Evolutionary conservation across 2,888 invertebrate species (phyloP).

Genomic region (Aporophyla nigra): DNA sequence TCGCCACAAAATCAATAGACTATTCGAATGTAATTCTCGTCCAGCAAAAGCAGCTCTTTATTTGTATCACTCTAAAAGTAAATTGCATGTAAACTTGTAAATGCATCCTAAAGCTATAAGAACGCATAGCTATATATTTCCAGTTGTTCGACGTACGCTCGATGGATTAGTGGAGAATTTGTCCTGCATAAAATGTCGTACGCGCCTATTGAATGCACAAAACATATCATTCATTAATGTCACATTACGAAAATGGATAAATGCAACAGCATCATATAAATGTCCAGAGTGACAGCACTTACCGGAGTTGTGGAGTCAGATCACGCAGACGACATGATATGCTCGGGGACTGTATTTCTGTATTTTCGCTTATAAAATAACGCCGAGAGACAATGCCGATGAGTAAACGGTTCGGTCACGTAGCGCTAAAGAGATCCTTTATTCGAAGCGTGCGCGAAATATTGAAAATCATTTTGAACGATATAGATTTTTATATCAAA

Average conservation of each 20-base stretch:
- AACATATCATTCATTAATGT: conserved; percentile 77
- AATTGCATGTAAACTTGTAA: conserved; percentile 38
- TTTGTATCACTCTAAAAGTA: conserved; percentile 44
- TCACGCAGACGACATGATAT: conserved; percentile 77
- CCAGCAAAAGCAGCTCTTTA: conserved; percentile 43
- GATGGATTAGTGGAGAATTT: conserved; percentile 62
- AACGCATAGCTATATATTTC: conserved; percentile 41
- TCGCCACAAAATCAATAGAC: conserved; percentile 54
- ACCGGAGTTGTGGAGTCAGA: conserved; percentile 73
- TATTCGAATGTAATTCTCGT: conserved; percentile 56
- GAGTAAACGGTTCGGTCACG: conserved; percentile 74
- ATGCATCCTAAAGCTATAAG: conserved; percentile 41
- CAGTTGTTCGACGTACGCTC: conserved; percentile 42
- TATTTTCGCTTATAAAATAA: conserved; percentile 77
- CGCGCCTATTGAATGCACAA: conserved; percentile 74
- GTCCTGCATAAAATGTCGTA: conserved; percentile 61
- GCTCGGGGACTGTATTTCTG: conserved; percentile 61
- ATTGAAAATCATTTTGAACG: conserved; percentile 58
- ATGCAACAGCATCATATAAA: conserved; percentile 76
- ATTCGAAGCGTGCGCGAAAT: conserved; percentile 70
- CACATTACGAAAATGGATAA: conserved; percentile 78
- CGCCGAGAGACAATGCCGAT: conserved; percentile 66
- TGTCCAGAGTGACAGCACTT: conserved; percentile 67
- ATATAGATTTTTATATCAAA: conserved; percentile 21
- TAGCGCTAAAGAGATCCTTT: conserved; percentile 71